These are phyloP conservation scores for Lanius collurio DNA, from an alignment of 2,113 vertebrate species.

Conservation along the genomic window DNA sequence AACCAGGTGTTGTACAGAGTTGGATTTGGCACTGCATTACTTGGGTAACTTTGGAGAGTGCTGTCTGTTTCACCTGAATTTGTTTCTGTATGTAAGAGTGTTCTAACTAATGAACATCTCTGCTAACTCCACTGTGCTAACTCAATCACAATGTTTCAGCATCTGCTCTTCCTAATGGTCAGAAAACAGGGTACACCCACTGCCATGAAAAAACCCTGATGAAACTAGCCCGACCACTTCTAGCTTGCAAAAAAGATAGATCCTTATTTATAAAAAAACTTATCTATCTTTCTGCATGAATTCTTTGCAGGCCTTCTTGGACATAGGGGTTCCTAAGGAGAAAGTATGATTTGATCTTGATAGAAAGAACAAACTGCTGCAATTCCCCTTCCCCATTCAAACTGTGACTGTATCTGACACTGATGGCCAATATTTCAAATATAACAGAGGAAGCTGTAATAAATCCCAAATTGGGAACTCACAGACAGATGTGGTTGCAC, in stretches of 20 bases:
- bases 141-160: not conserved
- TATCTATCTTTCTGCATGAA: not conserved
- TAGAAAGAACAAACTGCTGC: not conserved
- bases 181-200: not conserved
- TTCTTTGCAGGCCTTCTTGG: not conserved
- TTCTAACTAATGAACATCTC: not conserved
- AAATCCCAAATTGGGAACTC: not conserved
- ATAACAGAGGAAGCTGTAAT: not conserved
- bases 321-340: not conserved
- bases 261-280: not conserved
- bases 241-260: not conserved
- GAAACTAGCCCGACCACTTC: not conserved
- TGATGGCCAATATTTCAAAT: not conserved
- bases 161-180: not conserved
- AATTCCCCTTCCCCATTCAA: not conserved
- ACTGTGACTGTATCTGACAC: not conserved
- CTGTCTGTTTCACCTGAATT: not conserved
- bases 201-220: not conserved
- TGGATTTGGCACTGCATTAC: not conserved
- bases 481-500: fast-evolving
- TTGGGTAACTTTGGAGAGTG: not conserved
- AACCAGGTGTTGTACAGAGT: not conserved
- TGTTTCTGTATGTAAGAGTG: not conserved
- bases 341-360: not conserved
- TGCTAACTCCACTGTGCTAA: not conserved